Evolutionary conservation across 1,140 invertebrate genomes (phyloP), one percentile per base, ranked within the genome.

Genomic region (Rhyzopertha dominica): DNA sequence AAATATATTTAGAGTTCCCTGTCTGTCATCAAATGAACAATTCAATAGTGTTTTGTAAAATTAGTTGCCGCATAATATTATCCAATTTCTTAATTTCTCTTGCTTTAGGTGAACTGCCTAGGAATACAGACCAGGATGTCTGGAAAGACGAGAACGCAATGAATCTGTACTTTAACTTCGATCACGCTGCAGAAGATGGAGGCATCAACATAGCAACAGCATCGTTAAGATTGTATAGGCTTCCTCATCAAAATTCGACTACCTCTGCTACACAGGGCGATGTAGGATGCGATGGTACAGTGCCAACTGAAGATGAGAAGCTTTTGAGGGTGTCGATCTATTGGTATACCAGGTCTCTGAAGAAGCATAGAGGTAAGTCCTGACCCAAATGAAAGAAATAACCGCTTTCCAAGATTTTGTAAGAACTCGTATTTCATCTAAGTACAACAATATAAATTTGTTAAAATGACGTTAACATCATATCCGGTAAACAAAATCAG

Each of bases 261-360:
- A 43, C 47, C 5, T 18, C 46, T 0, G 38, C 32, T 5, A 51
- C 39, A 4, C 55, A 43, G 2, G 56, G 50, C 26, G 34, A 46
- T 4, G 51, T 42, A 14, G 61, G 62, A 28, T 5, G 40, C 18
- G 54, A 58, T 17, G 66, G 63, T 19, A 56, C 58, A 4, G 54
- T 54, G 4, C 56, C 61, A 4, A 50, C 49, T 1, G 68, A 69
- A 4, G 74, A 77, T 13, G 77, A 79, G 14, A 75, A 74, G 49
- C 70, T 76, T 43, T 71, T 80, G 22, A 66, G 77, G 42, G 73
- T 81, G 47, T 78, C 78, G 0, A 70, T 79, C 8, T 80, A 75
- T 43, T 78, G 73, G 58, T 81, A 80, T 52, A 77, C 72, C 3
- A 72, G 71, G 38, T 70, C 76, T 0, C 47, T 77, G 12, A 79